Evolutionary conservation across 2,797 vertebrate genomes (phyloP), one percentile per base, ranked within the genome.

Genomic region (Myripristis murdjan): DNA sequence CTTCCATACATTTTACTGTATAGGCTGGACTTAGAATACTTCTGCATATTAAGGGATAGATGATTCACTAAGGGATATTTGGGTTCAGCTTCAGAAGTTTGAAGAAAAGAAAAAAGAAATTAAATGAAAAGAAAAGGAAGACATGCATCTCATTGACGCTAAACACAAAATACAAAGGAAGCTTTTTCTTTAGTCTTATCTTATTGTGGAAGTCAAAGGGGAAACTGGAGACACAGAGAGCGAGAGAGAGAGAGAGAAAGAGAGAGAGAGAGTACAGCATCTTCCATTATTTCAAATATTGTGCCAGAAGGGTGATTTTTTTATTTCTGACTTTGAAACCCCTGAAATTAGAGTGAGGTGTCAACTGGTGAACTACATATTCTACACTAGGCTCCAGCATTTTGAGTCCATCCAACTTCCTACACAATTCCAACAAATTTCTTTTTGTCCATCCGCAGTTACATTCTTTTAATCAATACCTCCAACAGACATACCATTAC

Each of bases 251-350:
- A n/a, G n/a, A n/a, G n/a, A n/a, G n/a, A n/a, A n/a, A n/a, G n/a
- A n/a, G n/a, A n/a, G n/a, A n/a, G n/a, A n/a, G n/a, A n/a, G n/a
- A n/a, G n/a, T n/a, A n/a, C n/a, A 10, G 6, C 28, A 28, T 3
- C 6, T 43, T 23, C 56, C 31, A 14, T 43, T 39, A 43, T 58
- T 52, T 33, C 10, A 15, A 48, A 47, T 28, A 28, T 28, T 37
- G 63, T 15, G 31, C 23, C 58, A 2, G 2, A 2, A 37, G 20
- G 28, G 48, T 23, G 16, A 18, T n/a, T 24, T 63, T 46, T 64
- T 59, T 31, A 4, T 63, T 59, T 65, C 41, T 16, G 46, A 49
- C 43, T 33, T 33, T 65, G 24, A 60, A 70, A 51, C n/a, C 56
- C 22, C 15, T 37, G 14, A 56, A 47, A 53, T 31, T 22, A 44